These are phyloP conservation scores for Drosophila barbarae DNA, from an alignment of 2,888 invertebrate genomes.

Conservation along the genomic window DNA sequence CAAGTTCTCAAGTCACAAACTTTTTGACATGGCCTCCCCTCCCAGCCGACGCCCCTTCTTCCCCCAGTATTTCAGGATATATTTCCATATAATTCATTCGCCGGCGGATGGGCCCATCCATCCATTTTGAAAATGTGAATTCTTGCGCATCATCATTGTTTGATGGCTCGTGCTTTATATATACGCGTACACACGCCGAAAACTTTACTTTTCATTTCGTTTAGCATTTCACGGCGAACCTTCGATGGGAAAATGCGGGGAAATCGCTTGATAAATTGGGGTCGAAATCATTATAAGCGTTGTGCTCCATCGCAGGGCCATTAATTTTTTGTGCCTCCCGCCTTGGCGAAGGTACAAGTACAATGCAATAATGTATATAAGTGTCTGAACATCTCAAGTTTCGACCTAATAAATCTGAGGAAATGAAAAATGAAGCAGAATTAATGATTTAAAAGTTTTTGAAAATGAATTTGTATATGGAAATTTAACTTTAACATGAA, in stretches of 20 bases:
- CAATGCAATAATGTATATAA: slow-evolving; percentile 36
- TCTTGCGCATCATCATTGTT: slow-evolving; percentile 77
- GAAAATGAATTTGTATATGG: not conserved
- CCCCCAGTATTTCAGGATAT: slow-evolving; percentile 38
- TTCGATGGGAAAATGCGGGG: slow-evolving; percentile 19
- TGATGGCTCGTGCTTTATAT: slow-evolving; percentile 74
- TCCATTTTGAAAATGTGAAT: slow-evolving; percentile 75
- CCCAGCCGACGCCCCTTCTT: slow-evolving; percentile 14
- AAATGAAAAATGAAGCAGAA: slow-evolving; percentile 18
- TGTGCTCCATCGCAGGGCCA: slow-evolving; percentile 67
- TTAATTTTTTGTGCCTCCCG: slow-evolving; percentile 54
- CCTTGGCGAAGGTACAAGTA: slow-evolving; percentile 21
- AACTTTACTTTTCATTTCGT: slow-evolving; percentile 59
- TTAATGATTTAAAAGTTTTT: slow-evolving; percentile 15
- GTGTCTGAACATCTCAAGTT: slow-evolving; percentile 37
- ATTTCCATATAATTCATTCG: slow-evolving; percentile 72
- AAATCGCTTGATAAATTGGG: slow-evolving; percentile 75
- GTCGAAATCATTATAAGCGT: slow-evolving; percentile 76
- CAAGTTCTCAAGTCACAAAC: slow-evolving; percentile 71
- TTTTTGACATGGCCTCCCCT: slow-evolving; percentile 71
- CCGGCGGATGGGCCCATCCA: slow-evolving; percentile 50
- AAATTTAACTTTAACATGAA: not conserved
- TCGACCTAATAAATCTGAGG: slow-evolving; percentile 33
- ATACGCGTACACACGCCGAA: slow-evolving; percentile 19
- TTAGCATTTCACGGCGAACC: slow-evolving; percentile 27